Conservation (phyloP, 2,888 invertebrate species). For the Machimus atricapillus region DNA sequence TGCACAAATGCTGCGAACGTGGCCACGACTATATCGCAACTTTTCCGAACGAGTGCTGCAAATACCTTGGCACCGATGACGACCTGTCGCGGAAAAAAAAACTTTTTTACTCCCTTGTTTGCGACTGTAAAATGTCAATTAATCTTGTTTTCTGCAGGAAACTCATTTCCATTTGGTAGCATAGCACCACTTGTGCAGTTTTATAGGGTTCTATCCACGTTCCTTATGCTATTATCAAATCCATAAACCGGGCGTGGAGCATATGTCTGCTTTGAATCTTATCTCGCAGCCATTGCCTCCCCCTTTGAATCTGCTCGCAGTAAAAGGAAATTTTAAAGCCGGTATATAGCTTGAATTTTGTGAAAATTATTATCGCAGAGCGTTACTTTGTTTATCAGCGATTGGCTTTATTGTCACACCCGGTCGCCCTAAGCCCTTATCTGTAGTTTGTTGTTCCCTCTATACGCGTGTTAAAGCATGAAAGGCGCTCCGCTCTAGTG, state of each 20-base stretch:
- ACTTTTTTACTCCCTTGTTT: constrained; percentile 16
- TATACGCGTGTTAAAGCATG: constrained; percentile 36
- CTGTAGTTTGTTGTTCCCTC: constrained; percentile 40
- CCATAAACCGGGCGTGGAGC: neutral
- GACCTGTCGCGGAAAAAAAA: neutral
- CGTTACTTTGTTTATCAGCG: constrained; percentile 45
- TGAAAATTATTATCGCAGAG: constrained; percentile 43
- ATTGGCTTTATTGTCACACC: constrained; percentile 45
- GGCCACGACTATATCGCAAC: neutral
- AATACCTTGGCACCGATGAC: constrained; percentile 1
- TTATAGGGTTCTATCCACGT: neutral
- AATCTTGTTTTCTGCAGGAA: neutral
- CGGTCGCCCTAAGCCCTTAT: constrained; percentile 26
- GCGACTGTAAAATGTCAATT: constrained; percentile 24
- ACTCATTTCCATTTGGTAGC: neutral
- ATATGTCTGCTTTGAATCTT: constrained; percentile 38
- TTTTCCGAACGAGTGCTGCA: neutral
- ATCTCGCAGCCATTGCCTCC: constrained; percentile 18
- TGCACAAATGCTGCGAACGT: constrained; percentile 27
- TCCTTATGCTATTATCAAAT: neutral
- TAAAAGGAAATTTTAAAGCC: constrained; percentile 29
- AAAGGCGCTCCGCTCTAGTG: constrained; percentile 38
- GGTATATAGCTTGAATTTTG: constrained; percentile 36
- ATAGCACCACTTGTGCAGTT: neutral
- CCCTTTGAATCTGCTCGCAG: neutral